Base-by-base conservation (phyloP, 2,888 invertebrate species). In the Epicampocera succincta region DNA sequence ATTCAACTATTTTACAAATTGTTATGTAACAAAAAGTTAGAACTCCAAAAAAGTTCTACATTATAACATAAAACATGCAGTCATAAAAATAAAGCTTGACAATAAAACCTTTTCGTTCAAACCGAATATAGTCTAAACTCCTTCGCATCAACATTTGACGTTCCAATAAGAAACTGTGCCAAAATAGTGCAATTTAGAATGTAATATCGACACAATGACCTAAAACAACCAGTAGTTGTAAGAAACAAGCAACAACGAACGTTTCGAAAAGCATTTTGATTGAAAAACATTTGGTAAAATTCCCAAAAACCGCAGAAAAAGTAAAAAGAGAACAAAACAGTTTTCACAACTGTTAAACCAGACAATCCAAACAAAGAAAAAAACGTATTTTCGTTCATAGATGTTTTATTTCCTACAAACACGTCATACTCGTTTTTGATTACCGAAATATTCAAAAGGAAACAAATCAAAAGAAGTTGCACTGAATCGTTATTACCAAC, bases 211-310 rank as follows among this genome's bases (percentile, higher is more conserved):
- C 76, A 74, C 46, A 58, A 52, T 82, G 82, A 82, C 78, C 78
- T 58, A 78, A 11, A 71, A 69, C 13, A 1, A 54, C 58, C 21
- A 74, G 40, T 68, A 63, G 5, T 29, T 19, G 4, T 40, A 40
- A 65, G 2, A 40, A 29, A 40, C 17, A 52, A 42, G 21, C 11
- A n/a, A 17, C 25, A 3, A 21, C 12, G 2, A 65, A 72, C 13
- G 15, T 9, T 33, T 33, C 56, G 50, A 44, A 60, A 15, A 42
- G 44, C 38, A 50, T 17, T 40, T 46, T 60, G 38, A 71, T 60
- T 63, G 19, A 54, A 69, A 56, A 12, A 83, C 84, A 84, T 80
- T 86, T 87, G 87, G 85, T 82, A 84, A 72, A 73, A 83, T 87
- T 87, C 86, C 85, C 87, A 87, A 46, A 21, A 52, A 61, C 13